A percentile compares a stretch with the other conserved stretches of the same genome.
phyloP scores from a whole-genome alignment of 1,140 invertebrate genomes.

The Polyergus mexicanus region DNA sequence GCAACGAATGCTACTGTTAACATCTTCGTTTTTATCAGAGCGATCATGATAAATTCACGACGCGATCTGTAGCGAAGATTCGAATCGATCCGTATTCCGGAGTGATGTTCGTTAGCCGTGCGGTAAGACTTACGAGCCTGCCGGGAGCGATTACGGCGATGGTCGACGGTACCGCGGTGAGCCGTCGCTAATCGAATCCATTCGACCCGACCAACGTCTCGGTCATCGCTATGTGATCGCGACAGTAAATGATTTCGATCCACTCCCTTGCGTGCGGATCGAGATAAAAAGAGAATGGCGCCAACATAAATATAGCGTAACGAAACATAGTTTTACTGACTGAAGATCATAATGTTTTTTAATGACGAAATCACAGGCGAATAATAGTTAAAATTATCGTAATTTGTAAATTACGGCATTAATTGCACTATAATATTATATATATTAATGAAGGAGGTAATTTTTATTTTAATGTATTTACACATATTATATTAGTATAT shows the following conservation, averaged over 20 bases:
- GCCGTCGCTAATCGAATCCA: slow-evolving; percentile 69
- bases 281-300: slow-evolving; percentile 22
- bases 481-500: too few relatives aligned
- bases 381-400: too few relatives aligned
- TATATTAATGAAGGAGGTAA: neutral
- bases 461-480: neutral
- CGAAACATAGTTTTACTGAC: neutral
- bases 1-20: neutral
- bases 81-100: slow-evolving; percentile 56
- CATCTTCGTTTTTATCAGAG: neutral
- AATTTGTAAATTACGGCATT: neutral
- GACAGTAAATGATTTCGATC: slow-evolving; percentile 63
- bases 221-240: slow-evolving; percentile 42
- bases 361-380: neutral
- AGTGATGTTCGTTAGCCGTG: slow-evolving; percentile 66
- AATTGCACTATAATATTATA: neutral
- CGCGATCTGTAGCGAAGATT: slow-evolving; percentile 47
- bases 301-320: neutral
- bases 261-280: slow-evolving; percentile 27
- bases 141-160: slow-evolving; percentile 69
- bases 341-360: slow-evolving; percentile 1
- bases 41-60: slow-evolving; percentile 15
- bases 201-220: slow-evolving; percentile 50
- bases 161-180: slow-evolving; percentile 44
- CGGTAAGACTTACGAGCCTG: slow-evolving; percentile 68